Percentiles rank a stretch among this genome's conserved stretches.
Evolutionary conservation across 2,888 invertebrate species (phyloP).

Genomic region (Julus scandinavius): DNA sequence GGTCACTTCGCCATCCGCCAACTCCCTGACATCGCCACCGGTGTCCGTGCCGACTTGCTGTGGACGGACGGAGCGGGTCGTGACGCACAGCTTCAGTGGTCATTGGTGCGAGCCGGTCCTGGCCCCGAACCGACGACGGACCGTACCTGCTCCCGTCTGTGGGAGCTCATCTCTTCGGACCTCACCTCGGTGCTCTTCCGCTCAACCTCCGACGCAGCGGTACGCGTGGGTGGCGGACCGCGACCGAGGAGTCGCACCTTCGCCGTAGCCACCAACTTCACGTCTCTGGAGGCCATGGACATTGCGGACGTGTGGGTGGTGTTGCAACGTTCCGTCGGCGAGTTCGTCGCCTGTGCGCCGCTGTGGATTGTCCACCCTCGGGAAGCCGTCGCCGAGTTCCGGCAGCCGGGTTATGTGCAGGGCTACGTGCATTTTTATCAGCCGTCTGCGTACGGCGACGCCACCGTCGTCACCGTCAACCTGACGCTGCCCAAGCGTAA

Average conservation of each 20-base stretch:
- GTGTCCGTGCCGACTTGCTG: conserved; percentile 33
- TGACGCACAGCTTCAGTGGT: conserved; percentile 21
- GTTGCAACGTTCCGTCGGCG: conserved; percentile 8
- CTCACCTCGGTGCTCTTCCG: background rate
- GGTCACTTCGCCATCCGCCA: conserved; percentile 49
- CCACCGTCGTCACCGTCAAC: conserved; percentile 52
- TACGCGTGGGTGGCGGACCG: conserved; percentile 31
- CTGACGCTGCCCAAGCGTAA: conserved; percentile 46
- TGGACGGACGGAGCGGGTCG: conserved; percentile 8
- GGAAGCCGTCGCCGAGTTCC: conserved; percentile 51
- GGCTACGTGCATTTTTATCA: conserved; percentile 51
- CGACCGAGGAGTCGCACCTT: background rate
- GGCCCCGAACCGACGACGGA: background rate
- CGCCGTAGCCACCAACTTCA: conserved; percentile 46
- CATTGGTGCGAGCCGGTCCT: background rate
- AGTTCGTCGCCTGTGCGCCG: conserved; percentile 51
- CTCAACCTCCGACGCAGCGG: background rate
- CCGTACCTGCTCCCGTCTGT: conserved; percentile 47
- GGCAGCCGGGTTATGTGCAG: background rate
- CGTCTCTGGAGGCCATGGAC: conserved; percentile 47
- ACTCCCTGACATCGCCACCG: conserved; percentile 39
- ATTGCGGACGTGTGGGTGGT: conserved; percentile 51
- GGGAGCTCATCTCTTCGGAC: conserved; percentile 51
- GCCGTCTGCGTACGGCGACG: conserved; percentile 45
- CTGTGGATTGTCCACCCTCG: conserved; percentile 39